These are phyloP conservation scores for Lepidotrigona ventralis DNA, from an alignment of 1,140 invertebrate genomes.

Conservation along the genomic window DNA sequence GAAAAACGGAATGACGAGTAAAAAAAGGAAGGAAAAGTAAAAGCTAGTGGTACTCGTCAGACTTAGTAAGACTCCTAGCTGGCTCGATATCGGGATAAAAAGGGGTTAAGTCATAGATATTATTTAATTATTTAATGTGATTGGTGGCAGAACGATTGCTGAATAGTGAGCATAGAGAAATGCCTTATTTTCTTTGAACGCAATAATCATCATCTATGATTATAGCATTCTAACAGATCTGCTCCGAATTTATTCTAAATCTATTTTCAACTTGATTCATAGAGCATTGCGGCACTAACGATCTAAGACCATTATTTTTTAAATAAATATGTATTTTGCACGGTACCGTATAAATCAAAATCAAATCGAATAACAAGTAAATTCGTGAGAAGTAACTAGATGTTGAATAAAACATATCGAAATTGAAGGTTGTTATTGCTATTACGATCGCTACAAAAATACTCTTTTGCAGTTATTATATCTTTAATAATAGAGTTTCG, in stretches of 20 bases:
- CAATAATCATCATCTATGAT: too few relatives aligned
- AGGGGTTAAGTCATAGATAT: too few relatives aligned
- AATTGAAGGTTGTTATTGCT: not conserved
- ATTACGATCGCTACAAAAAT: not conserved
- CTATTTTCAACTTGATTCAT: not conserved
- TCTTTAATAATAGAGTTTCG: slow-evolving; percentile 8
- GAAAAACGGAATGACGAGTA: too few relatives aligned
- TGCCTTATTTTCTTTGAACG: too few relatives aligned
- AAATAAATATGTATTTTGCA: not conserved
- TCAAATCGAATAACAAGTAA: not conserved
- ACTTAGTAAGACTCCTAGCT: too few relatives aligned
- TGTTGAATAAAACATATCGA: not conserved
- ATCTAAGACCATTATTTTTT: not conserved
- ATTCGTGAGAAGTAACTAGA: not conserved
- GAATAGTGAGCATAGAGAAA: too few relatives aligned
- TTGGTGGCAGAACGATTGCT: too few relatives aligned
- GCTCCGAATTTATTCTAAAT: not conserved
- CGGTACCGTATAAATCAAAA: not conserved
- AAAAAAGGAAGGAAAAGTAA: too few relatives aligned
- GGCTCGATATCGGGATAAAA: too few relatives aligned
- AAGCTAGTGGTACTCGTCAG: too few relatives aligned
- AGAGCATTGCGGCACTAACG: too few relatives aligned
- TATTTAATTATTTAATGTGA: too few relatives aligned
- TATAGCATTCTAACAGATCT: not conserved
- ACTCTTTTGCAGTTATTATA: not conserved